These are phyloP conservation scores for Peromyscus californicus DNA, from an alignment of 2,113 vertebrate species.

Conservation along the genomic window DNA sequence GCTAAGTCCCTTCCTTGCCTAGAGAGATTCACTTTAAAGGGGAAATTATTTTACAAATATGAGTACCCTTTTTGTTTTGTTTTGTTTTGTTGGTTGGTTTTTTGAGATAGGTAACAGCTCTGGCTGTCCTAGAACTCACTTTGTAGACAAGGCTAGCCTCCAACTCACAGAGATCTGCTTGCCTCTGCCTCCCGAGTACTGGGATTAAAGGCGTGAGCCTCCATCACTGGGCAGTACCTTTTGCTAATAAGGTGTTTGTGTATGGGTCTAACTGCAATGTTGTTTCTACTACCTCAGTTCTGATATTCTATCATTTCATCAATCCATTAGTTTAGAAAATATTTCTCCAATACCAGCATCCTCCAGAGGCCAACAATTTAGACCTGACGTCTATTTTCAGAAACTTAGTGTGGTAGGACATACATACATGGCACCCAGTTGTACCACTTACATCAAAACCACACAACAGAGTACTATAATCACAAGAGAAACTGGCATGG, in stretches of 20 bases:
- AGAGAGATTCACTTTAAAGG: background rate
- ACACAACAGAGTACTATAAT: background rate
- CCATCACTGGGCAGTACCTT: background rate
- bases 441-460: background rate
- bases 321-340: background rate
- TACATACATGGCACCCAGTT: background rate
- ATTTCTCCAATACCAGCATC: background rate
- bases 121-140: background rate
- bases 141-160: background rate
- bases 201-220: too few relatives aligned
- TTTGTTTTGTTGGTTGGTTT: background rate
- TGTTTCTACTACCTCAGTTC: background rate
- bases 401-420: background rate
- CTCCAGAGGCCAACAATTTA: background rate
- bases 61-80: background rate
- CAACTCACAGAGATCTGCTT: background rate
- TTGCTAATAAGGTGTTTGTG: background rate
- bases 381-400: background rate
- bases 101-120: background rate
- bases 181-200: too few relatives aligned
- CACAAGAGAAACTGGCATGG: background rate
- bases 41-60: background rate
- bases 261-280: background rate
- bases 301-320: background rate
- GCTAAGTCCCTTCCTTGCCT: background rate